These are phyloP conservation scores for Dendrolimus kikuchii DNA, from an alignment of 1,140 invertebrate species.

Conservation along the genomic window DNA sequence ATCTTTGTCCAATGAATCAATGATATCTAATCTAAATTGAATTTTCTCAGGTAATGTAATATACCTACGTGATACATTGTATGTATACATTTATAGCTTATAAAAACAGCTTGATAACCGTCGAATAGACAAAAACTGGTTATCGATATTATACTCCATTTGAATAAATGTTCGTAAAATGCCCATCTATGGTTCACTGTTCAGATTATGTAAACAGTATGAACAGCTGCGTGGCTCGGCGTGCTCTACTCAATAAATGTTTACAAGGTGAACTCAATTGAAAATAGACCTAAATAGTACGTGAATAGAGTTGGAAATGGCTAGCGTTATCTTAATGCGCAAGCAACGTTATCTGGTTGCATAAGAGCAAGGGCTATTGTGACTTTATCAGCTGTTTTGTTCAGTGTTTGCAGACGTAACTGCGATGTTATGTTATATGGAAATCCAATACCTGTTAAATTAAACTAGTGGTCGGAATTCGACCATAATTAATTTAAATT, in stretches of 20 bases:
- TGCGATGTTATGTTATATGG: conserved; percentile 8
- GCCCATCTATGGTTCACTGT: conserved; percentile 18
- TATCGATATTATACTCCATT: neutral
- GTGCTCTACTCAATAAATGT: conserved; percentile 16
- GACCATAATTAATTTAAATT: too few species aligned
- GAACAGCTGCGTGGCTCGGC: conserved; percentile 36
- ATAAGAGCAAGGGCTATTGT: conserved; percentile 49
- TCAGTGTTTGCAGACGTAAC: conserved; percentile 36
- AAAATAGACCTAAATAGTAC: conserved; percentile 19
- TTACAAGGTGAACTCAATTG: conserved; percentile 6
- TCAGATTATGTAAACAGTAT: conserved; percentile 44
- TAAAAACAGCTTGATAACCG: neutral
- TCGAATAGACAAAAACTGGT: neutral
- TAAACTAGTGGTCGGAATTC: too few species aligned
- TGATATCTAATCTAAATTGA: too few species aligned
- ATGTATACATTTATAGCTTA: too few species aligned
- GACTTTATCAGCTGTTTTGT: conserved; percentile 45
- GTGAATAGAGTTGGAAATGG: conserved; percentile 21
- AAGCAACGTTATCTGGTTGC: conserved; percentile 46
- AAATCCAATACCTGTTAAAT: too few species aligned
- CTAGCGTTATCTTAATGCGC: conserved; percentile 26
- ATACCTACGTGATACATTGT: too few species aligned
- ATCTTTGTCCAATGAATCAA: too few species aligned
- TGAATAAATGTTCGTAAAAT: neutral
- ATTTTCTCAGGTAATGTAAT: too few species aligned